Base-by-base conservation (phyloP, 1,140 invertebrate species). In the Aradophagus sp. region DNA sequence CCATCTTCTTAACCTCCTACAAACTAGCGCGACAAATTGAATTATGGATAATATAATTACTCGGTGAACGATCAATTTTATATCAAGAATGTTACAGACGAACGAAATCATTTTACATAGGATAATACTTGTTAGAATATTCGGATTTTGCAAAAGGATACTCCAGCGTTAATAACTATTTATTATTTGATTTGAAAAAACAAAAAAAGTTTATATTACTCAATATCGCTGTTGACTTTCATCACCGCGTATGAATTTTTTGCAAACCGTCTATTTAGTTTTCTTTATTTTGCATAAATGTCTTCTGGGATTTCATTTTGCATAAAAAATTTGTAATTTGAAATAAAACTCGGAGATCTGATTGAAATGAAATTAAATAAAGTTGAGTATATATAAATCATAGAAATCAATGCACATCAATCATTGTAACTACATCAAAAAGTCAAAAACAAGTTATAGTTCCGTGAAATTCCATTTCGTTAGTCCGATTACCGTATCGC, bases 1-100 rank as follows among this genome's bases (percentile, higher is more conserved):
- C 16, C 14, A 17, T 42, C 12, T 34, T 14, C 38, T 44, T 36
- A 56, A 35, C 20, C 32, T 36, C 20, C 19, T 36, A 27, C 35
- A 12, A 32, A 32, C 50, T 55, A 38, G 42, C 16, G 8, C 50
- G 41, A 27, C 45, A 53, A 41, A 53, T 41, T 41, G 15, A 53
- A 53, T 53, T 53, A 53, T 38, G 12, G 35, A 8, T 53, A 53
- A 53, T 53, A 41, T 53, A 42, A 53, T 53, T 53, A 53, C 27
- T 5, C 20, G 8, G n/a, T 8, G 27, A 31, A 15, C 27, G 50
- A 53, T 53, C 50, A 53, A 53, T 42, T 53, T 53, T 53, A 34
- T 42, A 20, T 26, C 17, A 32, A 53, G 50, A 41, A 34, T 23
- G 47, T 29, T 29, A 26, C 10, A 27, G 26, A 32, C 11, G 32